Conservation (phyloP, 2,888 invertebrate species). For the Fragum sueziense region DNA sequence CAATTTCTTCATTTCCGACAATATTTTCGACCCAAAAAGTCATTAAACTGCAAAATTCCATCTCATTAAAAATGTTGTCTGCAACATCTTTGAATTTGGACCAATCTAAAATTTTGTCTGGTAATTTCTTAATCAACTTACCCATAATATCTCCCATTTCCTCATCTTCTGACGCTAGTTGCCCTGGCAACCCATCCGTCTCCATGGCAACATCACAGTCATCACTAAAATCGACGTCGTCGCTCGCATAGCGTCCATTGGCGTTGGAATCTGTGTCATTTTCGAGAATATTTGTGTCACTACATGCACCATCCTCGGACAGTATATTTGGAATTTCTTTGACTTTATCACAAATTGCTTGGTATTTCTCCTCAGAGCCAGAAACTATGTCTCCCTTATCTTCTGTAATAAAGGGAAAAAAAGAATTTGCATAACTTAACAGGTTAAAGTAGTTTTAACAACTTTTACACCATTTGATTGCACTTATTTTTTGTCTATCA, state of each 20-base stretch:
- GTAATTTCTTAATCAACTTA: conserved; percentile 19
- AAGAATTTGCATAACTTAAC: too few species aligned
- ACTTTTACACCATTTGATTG: too few species aligned
- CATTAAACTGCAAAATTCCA: too few species aligned
- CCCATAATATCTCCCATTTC: conserved; percentile 47
- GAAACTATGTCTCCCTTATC: too few species aligned
- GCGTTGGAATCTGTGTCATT: conserved; percentile 29
- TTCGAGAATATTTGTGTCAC: conserved; percentile 12
- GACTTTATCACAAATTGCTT: conserved; percentile 59
- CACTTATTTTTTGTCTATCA: too few species aligned
- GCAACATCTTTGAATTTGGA: too few species aligned
- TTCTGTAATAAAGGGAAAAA: too few species aligned
- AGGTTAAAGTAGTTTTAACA: too few species aligned
- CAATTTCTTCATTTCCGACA: conserved; percentile 1
- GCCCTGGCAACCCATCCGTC: conserved; percentile 32
- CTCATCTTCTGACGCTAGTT: conserved; percentile 48
- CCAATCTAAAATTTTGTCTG: neutral
- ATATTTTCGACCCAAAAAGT: neutral
- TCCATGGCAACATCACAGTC: conserved; percentile 49
- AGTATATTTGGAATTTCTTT: conserved; percentile 54
- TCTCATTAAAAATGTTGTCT: too few species aligned
- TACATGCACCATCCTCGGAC: conserved; percentile 24
- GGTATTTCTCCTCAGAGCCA: conserved; percentile 43
- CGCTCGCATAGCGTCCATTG: conserved; percentile 23
- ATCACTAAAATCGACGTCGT: conserved; percentile 37